Conservation (phyloP, 2,113 vertebrate species). For the Hemiscyllium ocellatum region DNA sequence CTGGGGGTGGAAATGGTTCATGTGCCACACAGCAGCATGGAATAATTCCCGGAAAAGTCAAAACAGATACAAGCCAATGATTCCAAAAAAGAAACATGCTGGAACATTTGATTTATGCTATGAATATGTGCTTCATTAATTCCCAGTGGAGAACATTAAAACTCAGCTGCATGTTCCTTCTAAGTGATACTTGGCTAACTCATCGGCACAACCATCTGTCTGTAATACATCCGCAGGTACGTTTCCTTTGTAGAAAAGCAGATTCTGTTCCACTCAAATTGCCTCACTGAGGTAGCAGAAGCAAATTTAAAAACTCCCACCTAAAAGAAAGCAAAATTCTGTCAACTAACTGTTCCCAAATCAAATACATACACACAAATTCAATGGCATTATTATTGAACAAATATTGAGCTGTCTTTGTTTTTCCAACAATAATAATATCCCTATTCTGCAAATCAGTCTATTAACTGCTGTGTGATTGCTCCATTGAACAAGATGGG, state of each 20-base stretch:
- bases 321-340: neutral
- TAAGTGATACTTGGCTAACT: constrained; percentile 36
- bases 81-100: constrained; percentile 31
- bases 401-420: neutral
- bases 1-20: constrained; percentile 4
- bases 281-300: neutral
- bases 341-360: neutral
- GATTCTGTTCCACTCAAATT: neutral
- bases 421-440: neutral
- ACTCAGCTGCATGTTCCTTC: constrained; percentile 31
- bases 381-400: constrained; percentile 4
- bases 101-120: constrained; percentile 34
- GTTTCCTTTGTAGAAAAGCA: neutral
- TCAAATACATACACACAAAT: neutral
- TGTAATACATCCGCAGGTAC: constrained; percentile 7
- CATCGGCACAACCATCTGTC: constrained; percentile 31
- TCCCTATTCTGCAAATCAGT: neutral
- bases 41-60: constrained; percentile 30
- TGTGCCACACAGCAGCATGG: neutral
- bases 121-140: constrained; percentile 34
- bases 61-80: constrained; percentile 17
- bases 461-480: neutral
- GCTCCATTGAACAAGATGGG: neutral
- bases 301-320: neutral
- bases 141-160: constrained; percentile 32